Evolutionary conservation across 2,113 vertebrate species (phyloP).

Genomic region (Redunca redunca): DNA sequence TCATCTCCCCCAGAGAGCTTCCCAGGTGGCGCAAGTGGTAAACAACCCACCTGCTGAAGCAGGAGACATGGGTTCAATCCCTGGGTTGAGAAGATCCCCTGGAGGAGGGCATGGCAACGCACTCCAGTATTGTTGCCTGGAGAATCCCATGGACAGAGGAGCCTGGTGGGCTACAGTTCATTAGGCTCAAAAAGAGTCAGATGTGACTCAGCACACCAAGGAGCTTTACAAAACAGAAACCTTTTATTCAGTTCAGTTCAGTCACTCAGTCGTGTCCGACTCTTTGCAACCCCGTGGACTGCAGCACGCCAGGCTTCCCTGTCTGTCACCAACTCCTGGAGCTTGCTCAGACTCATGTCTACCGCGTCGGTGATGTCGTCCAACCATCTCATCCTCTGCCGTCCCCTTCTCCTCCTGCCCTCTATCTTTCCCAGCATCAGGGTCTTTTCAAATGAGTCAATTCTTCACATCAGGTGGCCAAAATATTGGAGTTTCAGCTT

Average conservation of each 20-base stretch:
- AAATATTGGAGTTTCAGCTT: not conserved
- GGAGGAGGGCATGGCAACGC: not conserved
- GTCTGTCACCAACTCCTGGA: not conserved
- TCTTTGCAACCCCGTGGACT: not conserved
- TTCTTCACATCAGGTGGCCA: not conserved
- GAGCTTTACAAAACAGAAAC: not conserved
- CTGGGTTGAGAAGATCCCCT: not conserved
- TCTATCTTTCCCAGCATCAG: not conserved
- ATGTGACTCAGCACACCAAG: not conserved
- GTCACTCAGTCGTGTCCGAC: rapidly evolving
- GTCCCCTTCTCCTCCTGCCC: not conserved
- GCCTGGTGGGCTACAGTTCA: not conserved
- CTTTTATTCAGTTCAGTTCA: not conserved
- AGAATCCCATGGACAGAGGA: not conserved
- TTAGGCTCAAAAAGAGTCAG: not conserved
- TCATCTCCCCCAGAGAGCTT: not conserved
- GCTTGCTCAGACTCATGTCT: not conserved
- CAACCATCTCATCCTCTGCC: not conserved
- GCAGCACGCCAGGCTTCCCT: not conserved
- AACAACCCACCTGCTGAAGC: not conserved
- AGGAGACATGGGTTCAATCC: not conserved
- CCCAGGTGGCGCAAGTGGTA: not conserved
- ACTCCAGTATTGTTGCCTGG: not conserved
- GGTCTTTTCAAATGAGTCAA: not conserved
- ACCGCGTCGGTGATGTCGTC: rapidly evolving